Percentiles rank a stretch among this genome's conserved stretches.
Conservation (phyloP, 1,140 invertebrate species). For the roundworm (Caenorhabditis elegans) region WBcel235 BX284603.4:8218001-8218500, state of each 20-base stretch:
- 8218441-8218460: constrained; percentile 28
- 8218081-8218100: constrained; percentile 5
- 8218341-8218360: constrained; percentile 18
- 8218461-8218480: not conserved
- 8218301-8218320: constrained; percentile 19
- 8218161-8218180: not conserved
- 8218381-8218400: constrained; percentile 23
- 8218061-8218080: no score
- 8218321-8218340: not conserved
- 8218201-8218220: constrained; percentile 21
- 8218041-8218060: no score
- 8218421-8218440: not conserved
- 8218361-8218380: not conserved
- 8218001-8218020: no score
- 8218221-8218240: constrained; percentile 15
- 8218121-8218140: constrained; percentile 17
- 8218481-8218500: constrained; percentile 3
- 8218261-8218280: not conserved
- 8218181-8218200: not conserved
- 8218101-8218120: not conserved
- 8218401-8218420: not conserved
- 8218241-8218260: not conserved
- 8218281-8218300: constrained; percentile 7
- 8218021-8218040: no score
- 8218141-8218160: not conserved